A percentile compares a stretch with the other conserved stretches of the same genome.
phyloP scores from a whole-genome alignment of 2,113 vertebrate species.

The Hippocampus abdominalis region DNA sequence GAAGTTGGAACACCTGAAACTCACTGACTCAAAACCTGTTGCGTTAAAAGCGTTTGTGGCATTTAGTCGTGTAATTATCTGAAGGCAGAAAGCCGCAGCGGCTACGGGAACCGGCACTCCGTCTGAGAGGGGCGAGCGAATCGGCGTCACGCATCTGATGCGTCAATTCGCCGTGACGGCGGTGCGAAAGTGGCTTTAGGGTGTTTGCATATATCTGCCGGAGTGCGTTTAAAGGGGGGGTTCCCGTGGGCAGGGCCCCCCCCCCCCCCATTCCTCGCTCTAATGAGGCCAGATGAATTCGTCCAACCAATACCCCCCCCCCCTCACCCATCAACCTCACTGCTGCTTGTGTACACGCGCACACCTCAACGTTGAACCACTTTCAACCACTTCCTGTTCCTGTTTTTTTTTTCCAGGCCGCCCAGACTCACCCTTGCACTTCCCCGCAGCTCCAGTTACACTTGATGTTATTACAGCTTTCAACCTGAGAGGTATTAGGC shows the following conservation, averaged over 20 bases:
- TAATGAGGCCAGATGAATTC: constrained; percentile 99
- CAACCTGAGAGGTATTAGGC: constrained; percentile 76
- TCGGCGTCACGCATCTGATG: neutral
- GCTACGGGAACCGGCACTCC: neutral
- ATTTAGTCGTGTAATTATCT: neutral
- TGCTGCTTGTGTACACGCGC: constrained; percentile 56
- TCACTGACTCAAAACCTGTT: no score
- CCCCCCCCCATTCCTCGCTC: constrained; percentile 82
- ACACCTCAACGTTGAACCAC: constrained; percentile 49
- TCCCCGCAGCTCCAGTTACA: constrained; percentile 68
- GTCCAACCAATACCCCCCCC: constrained; percentile 65
- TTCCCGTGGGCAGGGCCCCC: constrained; percentile 30
- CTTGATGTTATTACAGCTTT: constrained; percentile 76
- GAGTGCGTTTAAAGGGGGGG: constrained; percentile 20
- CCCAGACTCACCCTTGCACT: constrained; percentile 57
- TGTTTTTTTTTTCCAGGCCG: constrained; percentile 27
- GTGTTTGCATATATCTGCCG: constrained; percentile 12
- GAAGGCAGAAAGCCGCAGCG: neutral
- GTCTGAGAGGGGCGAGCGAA: neutral
- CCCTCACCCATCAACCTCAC: constrained; percentile 61
- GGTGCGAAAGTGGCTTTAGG: constrained; percentile 19
- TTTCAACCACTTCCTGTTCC: constrained; percentile 43
- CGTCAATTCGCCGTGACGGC: neutral
- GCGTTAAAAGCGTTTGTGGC: no score
- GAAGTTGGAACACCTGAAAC: no score